Base-by-base conservation (phyloP, 2,113 vertebrate genomes). In the Charadrius vociferus region DNA sequence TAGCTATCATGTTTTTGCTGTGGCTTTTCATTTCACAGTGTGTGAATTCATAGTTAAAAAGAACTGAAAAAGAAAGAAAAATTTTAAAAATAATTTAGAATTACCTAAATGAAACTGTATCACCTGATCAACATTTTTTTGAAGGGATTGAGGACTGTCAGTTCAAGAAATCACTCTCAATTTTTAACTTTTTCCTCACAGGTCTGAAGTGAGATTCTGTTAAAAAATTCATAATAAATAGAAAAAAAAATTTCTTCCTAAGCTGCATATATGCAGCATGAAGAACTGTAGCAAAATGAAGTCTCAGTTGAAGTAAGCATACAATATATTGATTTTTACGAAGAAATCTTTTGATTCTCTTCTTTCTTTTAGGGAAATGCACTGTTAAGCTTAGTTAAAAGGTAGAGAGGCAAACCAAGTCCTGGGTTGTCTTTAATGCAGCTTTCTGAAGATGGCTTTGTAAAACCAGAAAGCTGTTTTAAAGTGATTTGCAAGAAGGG, bases 401-500 rank as follows among this genome's bases (percentile, higher is more conserved):
- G 86, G 32, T 18, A 73, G 55, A 27, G 52, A 85, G 41, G 68
- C 52, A 85, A 95, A 94, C 75, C 71, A 97, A 96, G 92, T 87
- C 77, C 63, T 16, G 17, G 62, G 53, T 23, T 90, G n/a, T 55
- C 83, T 94, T 90, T 94, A 84, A 85, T 77, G 70, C 68, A 91
- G 85, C 23, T 94, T 96, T 95, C 95, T 96, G 85, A 86, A 95
- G 81, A 85, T 16, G 37, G 53, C 67, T 98, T 97, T 88, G 74
- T 55, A 88, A 88, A 96, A 75, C 79, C 66, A 78, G 79, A 47
- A 96, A 93, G 77, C 80, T 30, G 68, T 95, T 94, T 97, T 91
- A 90, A 96, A 97, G 92, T 73, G 43, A 97, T 96, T 96, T 97
- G 97, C 94, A 92, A 97, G 91, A 95, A 94, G 73, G 52, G 66